A percentile compares a stretch with the other conserved stretches of the same genome.
These are phyloP conservation scores for Columba janthina DNA, from an alignment of 2,113 vertebrate genomes.

Conservation along the genomic window DNA sequence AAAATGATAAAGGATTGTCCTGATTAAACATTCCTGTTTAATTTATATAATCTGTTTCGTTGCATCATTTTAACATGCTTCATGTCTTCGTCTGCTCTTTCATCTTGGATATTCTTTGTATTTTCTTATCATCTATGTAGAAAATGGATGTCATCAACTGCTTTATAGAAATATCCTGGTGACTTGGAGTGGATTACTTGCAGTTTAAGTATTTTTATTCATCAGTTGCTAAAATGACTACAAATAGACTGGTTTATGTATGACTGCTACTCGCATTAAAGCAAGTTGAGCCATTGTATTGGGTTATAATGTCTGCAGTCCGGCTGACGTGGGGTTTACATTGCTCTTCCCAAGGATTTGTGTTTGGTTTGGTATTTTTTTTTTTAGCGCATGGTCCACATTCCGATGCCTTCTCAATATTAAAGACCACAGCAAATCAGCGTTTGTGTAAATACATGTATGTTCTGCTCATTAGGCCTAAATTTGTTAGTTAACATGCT, in stretches of 20 bases:
- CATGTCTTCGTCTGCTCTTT: background rate
- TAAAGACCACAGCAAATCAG: background rate
- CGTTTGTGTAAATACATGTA: conserved; percentile 29
- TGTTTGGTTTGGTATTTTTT: background rate
- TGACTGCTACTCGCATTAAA: background rate
- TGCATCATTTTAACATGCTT: conserved; percentile 43
- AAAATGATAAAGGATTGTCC: background rate
- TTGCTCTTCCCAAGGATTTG: background rate
- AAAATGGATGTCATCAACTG: background rate
- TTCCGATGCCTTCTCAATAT: background rate
- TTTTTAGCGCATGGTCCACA: background rate
- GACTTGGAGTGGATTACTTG: background rate
- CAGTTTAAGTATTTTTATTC: background rate
- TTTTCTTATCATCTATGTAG: background rate
- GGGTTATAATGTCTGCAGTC: background rate
- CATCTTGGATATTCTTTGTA: background rate
- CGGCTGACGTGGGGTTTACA: background rate
- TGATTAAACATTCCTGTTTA: conserved; percentile 69
- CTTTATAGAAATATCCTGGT: background rate
- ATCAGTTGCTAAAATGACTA: background rate
- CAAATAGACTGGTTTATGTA: background rate
- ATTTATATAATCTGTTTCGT: conserved; percentile 51
- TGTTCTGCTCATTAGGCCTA: background rate
- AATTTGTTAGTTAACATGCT: conserved; percentile 2
- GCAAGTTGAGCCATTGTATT: background rate